Base-by-base conservation (phyloP, 2,797 vertebrate genomes). In the Lemur catta region DNA sequence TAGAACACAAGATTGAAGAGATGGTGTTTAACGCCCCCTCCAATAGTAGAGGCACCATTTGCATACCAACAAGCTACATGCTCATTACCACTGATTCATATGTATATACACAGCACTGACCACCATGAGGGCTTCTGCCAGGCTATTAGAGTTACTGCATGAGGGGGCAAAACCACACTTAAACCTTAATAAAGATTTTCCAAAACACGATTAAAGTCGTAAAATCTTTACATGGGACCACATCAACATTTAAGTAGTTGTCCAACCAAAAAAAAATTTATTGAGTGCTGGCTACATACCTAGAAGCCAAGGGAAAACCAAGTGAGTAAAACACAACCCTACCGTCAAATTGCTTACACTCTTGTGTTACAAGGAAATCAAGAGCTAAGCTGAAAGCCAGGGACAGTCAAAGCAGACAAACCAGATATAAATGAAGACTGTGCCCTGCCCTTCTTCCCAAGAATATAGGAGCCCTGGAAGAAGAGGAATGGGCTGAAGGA, bases 351-450 rank as follows among this genome's bases (percentile, higher is more conserved):
- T 75, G 50, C 92, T 94, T 93, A 92, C 15, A 91, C 57, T 94
- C 85, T 90, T 67, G 22, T 84, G 59, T 79, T 91, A 89, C 41
- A 84, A 95, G 91, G 69, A 95, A 95, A 86, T 55, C 38, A 71
- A 89, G 74, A 82, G 35, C 78, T 91, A 95, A 95, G 69, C 55
- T 89, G 55, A 38, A 55, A 92, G 38, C 13, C 71, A 84, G 67
- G 46, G 50, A 71, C 81, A 91, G 30, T 92, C 90, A 98, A 97
- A 95, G 89, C 81, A 90, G 61, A 93, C 22, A 84, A 88, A 97
- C 15, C 74, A 97, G 90, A 93, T 24, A 84, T 61, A 96, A 95
- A 86, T 95, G 43, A 94, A 95, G 87, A 96, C 65, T 93, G 52
- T 92, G 46, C 41, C 89, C 52, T 4, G 0, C 14, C n/a, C 52